Base-by-base conservation (phyloP, 2,888 invertebrate genomes). In the Parapristionchus giblindavisi region DNA sequence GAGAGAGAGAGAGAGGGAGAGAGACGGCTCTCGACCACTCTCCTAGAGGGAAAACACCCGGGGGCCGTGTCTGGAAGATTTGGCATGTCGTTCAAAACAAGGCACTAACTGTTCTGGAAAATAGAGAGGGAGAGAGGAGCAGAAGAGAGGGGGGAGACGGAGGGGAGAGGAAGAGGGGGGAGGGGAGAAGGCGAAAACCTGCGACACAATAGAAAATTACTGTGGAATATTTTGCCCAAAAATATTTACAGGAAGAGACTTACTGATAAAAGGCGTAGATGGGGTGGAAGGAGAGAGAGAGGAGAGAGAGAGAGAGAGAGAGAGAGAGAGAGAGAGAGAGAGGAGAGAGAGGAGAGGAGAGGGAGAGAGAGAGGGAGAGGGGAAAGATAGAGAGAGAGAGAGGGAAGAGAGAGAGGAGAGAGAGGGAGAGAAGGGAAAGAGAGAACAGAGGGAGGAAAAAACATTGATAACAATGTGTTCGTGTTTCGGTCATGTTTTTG, bases 21-120 rank as follows among this genome's bases (percentile, higher is more conserved):
- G 38, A n/a, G 60, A 36, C n/a, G n/a, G n/a, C 61, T 56, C 56
- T 56, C 56, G 6, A 27, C 17, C 43, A 8, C 43, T 43, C 43
- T 43, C 43, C 43, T 17, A 58, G 58, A 34, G 60, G 34, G 60
- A 36, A n/a, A n/a, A n/a, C n/a, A n/a, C n/a, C n/a, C n/a, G n/a
- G n/a, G n/a, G n/a, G n/a, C n/a, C n/a, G n/a, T n/a, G n/a, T n/a
- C n/a, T n/a, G n/a, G n/a, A n/a, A n/a, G n/a, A n/a, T n/a, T n/a
- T n/a, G n/a, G n/a, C n/a, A n/a, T n/a, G n/a, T n/a, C 43, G 43
- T 17, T 14, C 43, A 29, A 43, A 65, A 65, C 63, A 43, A 65
- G 63, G n/a, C 48, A 43, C 43, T 65, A 43, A 29, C 24, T 32
- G 38, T 27, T 8, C 17, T 43, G 43, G 43, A 14, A 17, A n/a